Evolutionary conservation across 2,888 invertebrate genomes (phyloP), one percentile per base, ranked within the genome.

Genomic region (Zaprionus bogoriensis): DNA sequence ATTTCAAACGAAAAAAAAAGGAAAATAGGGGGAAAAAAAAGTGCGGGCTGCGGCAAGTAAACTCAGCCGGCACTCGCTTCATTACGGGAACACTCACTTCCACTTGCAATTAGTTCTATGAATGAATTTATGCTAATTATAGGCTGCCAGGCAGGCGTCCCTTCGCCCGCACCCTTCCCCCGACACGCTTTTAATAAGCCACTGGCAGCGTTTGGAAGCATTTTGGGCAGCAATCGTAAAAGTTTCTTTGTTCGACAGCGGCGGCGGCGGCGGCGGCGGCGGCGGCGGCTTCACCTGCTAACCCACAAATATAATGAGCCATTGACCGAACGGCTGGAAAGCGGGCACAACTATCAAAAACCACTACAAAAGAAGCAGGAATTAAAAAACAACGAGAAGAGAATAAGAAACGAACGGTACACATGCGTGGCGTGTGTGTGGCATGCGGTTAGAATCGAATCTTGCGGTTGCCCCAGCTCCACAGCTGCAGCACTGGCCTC

Each of bases 231-330:
- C 52, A 52, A 67, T 63, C 61, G 54, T 69, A 65, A 67, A 54
- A 69, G 69, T 46, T 62, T 48, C 55, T 53, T 74, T 80, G 73
- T 58, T 69, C n/a, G n/a, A n/a, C n/a, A n/a, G 27, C 41, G 51
- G 54, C 64, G n/a, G 71, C 47, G 59, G 48, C 60, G 54, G 64
- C 74, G n/a, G n/a, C n/a, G n/a, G 27, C 41, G 51, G 54, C 64
- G n/a, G 71, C 47, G 59, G 48, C 60, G 54, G 64, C 74, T 73
- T 87, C 87, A 86, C 87, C 86, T 86, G 84, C 84, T 86, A 82
- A 86, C 87, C 86, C 87, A 86, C 66, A 86, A 87, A 86, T 71
- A 80, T 86, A 87, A 87, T 86, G 84, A 87, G 77, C 79, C 85
- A 77, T 81, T 82, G 75, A 74, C 84, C 76, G 61, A 64, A 36